phyloP scores from a whole-genome alignment of 2,888 invertebrate species.

The Anthophora plumipes region DNA sequence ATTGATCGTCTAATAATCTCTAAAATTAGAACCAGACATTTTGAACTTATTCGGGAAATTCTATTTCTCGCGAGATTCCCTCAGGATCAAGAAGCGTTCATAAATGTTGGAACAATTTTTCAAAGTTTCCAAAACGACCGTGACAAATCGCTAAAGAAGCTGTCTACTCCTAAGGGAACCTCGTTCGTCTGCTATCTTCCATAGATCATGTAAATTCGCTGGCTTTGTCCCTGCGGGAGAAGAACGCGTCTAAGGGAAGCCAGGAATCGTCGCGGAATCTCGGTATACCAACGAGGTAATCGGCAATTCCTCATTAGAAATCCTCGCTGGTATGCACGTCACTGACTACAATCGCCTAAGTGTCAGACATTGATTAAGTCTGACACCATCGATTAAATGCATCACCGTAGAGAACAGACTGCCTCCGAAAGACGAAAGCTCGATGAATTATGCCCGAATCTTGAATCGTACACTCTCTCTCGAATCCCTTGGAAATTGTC shows the following conservation, averaged over 20 bases:
- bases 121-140: neutral
- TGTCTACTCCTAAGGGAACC: neutral
- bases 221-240: slow-evolving; percentile 35
- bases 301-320: slow-evolving; percentile 72
- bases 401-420: slow-evolving; percentile 46
- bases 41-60: no score
- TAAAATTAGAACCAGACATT: no score
- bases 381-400: slow-evolving; percentile 66
- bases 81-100: neutral
- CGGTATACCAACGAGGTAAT: slow-evolving; percentile 55
- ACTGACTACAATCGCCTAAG: slow-evolving; percentile 54
- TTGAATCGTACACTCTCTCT: neutral
- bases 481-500: neutral
- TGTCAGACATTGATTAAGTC: slow-evolving; percentile 72
- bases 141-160: slow-evolving; percentile 37
- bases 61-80: neutral
- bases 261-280: slow-evolving; percentile 52
- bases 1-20: no score
- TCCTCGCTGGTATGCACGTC: slow-evolving; percentile 59
- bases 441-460: slow-evolving; percentile 65
- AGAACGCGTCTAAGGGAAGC: slow-evolving; percentile 15
- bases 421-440: slow-evolving; percentile 56
- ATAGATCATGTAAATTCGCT: slow-evolving; percentile 53
- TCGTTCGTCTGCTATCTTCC: slow-evolving; percentile 27
- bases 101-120: slow-evolving; percentile 9